phyloP scores from a whole-genome alignment of 2,888 invertebrate species.

The Dysmachus trigonus region DNA sequence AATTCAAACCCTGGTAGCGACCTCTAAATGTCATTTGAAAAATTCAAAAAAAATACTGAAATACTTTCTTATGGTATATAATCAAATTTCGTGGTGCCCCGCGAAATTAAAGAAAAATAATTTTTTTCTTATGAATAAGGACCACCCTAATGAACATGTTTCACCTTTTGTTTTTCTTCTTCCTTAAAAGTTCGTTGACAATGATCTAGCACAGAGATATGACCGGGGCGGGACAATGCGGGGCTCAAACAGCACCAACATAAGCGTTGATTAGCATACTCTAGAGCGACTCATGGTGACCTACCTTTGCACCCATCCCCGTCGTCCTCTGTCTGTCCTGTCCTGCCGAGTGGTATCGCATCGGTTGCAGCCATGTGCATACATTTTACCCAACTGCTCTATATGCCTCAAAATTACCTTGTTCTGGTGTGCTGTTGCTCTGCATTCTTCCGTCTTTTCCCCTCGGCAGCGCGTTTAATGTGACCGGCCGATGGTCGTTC shows the following conservation, averaged over 20 bases:
- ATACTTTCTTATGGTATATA: no score
- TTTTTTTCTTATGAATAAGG: no score
- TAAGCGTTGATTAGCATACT: slow-evolving; percentile 8
- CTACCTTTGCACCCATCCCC: neutral
- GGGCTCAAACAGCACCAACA: neutral
- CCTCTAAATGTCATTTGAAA: no score
- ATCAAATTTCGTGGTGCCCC: no score
- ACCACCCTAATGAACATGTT: no score
- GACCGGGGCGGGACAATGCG: neutral
- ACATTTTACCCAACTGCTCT: neutral
- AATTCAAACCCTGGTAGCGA: no score
- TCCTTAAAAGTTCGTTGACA: slow-evolving; percentile 3
- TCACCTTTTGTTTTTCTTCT: neutral
- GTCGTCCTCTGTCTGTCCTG: neutral
- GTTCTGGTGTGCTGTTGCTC: neutral
- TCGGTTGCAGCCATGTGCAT: no score
- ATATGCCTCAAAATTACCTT: neutral
- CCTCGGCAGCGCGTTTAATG: neutral
- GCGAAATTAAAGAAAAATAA: no score
- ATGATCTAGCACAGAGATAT: neutral
- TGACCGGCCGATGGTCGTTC: neutral
- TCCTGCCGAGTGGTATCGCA: neutral
- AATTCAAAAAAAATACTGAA: no score
- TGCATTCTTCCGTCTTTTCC: neutral
- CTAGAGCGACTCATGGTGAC: slow-evolving; percentile 1